Percentiles rank a stretch among this genome's conserved stretches.
Conservation (phyloP, 2,797 vertebrate genomes). For the Graptemys geographica region DNA sequence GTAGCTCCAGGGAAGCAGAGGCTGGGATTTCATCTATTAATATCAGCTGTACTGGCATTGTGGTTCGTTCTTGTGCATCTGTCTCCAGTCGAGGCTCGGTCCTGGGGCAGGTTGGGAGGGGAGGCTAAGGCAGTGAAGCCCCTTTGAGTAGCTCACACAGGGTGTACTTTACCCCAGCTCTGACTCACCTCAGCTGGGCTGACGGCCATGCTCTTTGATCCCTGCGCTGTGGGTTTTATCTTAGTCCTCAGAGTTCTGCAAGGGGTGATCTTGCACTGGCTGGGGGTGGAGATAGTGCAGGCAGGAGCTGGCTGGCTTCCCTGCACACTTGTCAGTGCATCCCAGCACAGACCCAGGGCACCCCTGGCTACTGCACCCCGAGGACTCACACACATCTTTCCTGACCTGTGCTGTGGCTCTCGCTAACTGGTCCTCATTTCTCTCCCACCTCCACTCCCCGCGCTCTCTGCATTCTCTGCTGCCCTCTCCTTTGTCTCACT, state of each 20-base stretch:
- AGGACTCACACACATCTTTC: neutral
- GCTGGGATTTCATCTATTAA: neutral
- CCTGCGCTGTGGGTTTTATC: neutral
- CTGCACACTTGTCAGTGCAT: neutral
- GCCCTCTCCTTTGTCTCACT: neutral
- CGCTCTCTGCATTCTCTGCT: neutral
- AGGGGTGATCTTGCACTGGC: neutral
- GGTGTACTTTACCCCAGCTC: neutral
- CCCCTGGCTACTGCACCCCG: neutral
- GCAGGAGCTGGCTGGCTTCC: neutral
- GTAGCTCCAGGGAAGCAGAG: neutral
- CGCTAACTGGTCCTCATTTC: neutral
- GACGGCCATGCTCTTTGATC: neutral
- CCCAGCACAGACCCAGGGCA: neutral
- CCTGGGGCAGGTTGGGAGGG: neutral
- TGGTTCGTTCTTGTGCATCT: neutral
- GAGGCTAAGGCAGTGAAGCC: neutral
- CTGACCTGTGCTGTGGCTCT: neutral
- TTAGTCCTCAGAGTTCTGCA: neutral
- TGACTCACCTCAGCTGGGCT: neutral
- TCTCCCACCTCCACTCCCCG: neutral
- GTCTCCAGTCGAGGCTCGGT: neutral
- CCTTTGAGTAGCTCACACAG: neutral
- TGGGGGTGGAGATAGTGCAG: neutral
- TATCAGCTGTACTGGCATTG: neutral